Evolutionary conservation across 2,113 vertebrate genomes (phyloP).

Genomic region (Agelaius tricolor): DNA sequence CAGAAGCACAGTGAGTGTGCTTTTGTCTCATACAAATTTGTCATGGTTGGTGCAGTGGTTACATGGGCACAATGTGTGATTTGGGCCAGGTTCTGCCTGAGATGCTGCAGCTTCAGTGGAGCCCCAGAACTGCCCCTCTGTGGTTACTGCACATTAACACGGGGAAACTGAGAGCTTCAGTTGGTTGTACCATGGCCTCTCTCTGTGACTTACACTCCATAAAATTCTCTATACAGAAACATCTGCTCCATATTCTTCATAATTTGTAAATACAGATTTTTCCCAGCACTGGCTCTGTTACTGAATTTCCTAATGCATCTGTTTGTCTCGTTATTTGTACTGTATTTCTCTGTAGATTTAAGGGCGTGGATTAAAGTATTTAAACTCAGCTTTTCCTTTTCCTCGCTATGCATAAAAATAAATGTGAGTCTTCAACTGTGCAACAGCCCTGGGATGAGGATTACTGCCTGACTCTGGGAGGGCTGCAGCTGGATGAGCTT

Average conservation of each 20-base stretch:
- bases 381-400: background rate
- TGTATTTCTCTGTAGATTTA: constrained; percentile 28
- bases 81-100: background rate
- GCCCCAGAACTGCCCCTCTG: background rate
- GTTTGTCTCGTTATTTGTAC: constrained; percentile 7
- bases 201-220: background rate
- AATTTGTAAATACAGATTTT: background rate
- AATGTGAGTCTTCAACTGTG: background rate
- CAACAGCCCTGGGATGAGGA: background rate
- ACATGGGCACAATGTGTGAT: background rate
- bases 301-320: background rate
- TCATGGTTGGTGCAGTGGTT: background rate
- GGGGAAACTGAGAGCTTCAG: background rate
- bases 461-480: background rate
- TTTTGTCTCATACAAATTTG: background rate
- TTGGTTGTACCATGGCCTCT: background rate
- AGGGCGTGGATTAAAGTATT: constrained; percentile 49
- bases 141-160: background rate
- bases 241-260: background rate
- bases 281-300: background rate
- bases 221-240: background rate
- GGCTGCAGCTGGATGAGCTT: background rate
- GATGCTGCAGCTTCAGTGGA: background rate
- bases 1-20: background rate
- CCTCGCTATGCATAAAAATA: background rate